These are phyloP conservation scores for Anableps anableps DNA, from an alignment of 2,797 vertebrate species.

Conservation along the genomic window DNA sequence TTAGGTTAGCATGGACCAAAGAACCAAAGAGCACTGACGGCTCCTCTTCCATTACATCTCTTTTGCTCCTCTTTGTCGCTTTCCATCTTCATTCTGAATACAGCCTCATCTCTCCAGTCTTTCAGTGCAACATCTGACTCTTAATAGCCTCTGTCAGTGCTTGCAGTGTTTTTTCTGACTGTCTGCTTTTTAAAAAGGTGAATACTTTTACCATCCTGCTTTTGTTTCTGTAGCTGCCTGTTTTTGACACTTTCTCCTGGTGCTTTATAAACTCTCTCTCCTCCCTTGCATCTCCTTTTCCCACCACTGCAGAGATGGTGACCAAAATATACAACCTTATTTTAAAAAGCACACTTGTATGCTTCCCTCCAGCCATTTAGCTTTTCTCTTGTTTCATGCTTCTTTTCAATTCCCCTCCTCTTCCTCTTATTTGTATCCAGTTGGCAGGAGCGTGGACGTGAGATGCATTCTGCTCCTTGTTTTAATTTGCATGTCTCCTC, in stretches of 20 bases:
- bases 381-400: slow-evolving; percentile 44
- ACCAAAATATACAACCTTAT: slow-evolving; percentile 61
- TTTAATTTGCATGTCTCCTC: slow-evolving; percentile 59
- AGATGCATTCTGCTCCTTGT: slow-evolving; percentile 46
- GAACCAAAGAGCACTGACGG: slow-evolving; percentile 39
- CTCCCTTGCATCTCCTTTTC: slow-evolving; percentile 44
- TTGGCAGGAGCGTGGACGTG: slow-evolving; percentile 44
- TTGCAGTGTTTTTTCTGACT: slow-evolving; percentile 44
- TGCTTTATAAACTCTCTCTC: slow-evolving; percentile 59
- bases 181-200: slow-evolving; percentile 62
- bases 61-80: slow-evolving; percentile 54
- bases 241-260: slow-evolving; percentile 69
- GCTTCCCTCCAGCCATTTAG: slow-evolving; percentile 63
- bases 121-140: slow-evolving; percentile 44
- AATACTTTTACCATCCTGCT: slow-evolving; percentile 67
- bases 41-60: slow-evolving; percentile 48
- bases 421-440: slow-evolving; percentile 57
- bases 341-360: slow-evolving; percentile 56
- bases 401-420: slow-evolving; percentile 65
- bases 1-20: slow-evolving; percentile 40
- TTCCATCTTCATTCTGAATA: slow-evolving; percentile 61
- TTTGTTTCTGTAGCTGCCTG: slow-evolving; percentile 73
- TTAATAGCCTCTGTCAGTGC: slow-evolving; percentile 69
- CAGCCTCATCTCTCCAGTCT: slow-evolving; percentile 46
- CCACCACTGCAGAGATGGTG: slow-evolving; percentile 48